Evolutionary conservation across 64 coral and sea anemone genomes (phyloP).

Genomic region (Pachyseris speciosa): DNA sequence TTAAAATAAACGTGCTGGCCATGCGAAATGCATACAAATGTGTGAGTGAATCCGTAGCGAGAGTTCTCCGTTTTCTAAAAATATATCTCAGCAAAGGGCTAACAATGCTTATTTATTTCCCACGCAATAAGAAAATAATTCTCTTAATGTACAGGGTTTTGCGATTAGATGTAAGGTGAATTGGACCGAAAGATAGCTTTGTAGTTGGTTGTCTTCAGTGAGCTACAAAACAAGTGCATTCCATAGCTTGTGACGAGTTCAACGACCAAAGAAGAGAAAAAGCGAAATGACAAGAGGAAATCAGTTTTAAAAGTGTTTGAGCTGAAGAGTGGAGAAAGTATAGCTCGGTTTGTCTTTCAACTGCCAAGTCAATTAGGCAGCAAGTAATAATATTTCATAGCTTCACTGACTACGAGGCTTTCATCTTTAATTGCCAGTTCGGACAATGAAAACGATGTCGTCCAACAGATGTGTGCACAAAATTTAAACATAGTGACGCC

Average conservation of each 20-base stretch:
- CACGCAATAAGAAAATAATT: not conserved
- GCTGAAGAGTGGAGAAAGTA: not conserved
- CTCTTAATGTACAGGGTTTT: not conserved
- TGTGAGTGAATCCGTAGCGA: no score
- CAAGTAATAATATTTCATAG: not conserved
- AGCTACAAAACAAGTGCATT: not conserved
- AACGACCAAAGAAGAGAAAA: no score
- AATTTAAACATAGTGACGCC: conserved; percentile 29
- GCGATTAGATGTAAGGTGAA: not conserved
- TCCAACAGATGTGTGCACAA: not conserved
- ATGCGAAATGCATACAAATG: no score
- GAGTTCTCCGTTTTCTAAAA: no score
- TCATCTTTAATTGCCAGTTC: conserved; percentile 15
- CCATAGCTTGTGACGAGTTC: not conserved
- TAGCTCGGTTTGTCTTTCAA: conserved; percentile 3
- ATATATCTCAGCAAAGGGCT: no score
- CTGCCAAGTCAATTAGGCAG: conserved; percentile 1
- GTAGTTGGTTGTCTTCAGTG: no score
- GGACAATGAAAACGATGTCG: conserved; percentile 1
- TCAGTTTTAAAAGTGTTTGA: not conserved
- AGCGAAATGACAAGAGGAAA: not conserved
- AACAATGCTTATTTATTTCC: not conserved
- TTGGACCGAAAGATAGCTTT: not conserved
- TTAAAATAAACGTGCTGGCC: no score
- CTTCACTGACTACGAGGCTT: not conserved